Percentiles rank a stretch among this genome's conserved stretches.
Evolutionary conservation across 1,140 invertebrate genomes (phyloP).

Genomic region (Hyles vespertilio): DNA sequence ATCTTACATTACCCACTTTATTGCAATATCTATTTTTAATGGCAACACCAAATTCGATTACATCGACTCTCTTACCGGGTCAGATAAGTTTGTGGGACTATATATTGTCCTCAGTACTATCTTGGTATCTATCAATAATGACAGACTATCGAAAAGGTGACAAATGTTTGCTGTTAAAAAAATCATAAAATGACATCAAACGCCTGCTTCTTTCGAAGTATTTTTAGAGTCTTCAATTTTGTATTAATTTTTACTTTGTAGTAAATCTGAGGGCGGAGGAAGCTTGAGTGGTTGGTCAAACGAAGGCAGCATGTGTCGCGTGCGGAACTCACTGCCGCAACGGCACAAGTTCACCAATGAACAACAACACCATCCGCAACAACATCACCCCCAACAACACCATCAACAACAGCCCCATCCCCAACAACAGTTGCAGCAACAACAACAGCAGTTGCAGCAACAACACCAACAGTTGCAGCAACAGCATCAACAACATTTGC

Average conservation of each 20-base stretch:
- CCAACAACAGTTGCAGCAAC: constrained; percentile 27
- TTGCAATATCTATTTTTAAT: too few relatives aligned
- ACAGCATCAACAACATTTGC: constrained; percentile 8
- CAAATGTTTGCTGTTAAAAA: too few relatives aligned
- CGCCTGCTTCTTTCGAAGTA: too few relatives aligned
- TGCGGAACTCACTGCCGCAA: constrained; percentile 58
- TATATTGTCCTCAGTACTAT: too few relatives aligned
- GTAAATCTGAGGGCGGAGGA: constrained; percentile 61
- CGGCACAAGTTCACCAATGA: constrained; percentile 67
- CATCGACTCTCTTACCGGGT: too few relatives aligned
- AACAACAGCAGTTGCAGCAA: constrained; percentile 20
- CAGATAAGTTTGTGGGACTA: too few relatives aligned
- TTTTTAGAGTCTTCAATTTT: too few relatives aligned
- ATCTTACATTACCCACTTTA: too few relatives aligned
- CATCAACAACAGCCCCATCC: constrained; percentile 24
- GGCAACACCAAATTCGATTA: too few relatives aligned
- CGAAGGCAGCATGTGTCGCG: constrained; percentile 60
- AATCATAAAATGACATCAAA: too few relatives aligned
- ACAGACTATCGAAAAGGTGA: too few relatives aligned
- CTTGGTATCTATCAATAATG: too few relatives aligned
- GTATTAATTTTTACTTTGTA: constrained; percentile 7
- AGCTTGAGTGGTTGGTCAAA: constrained; percentile 64
- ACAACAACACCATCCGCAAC: constrained; percentile 33
- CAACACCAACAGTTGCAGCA: constrained; percentile 5
- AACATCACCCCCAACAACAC: constrained; percentile 28